Conservation (phyloP, 2,888 invertebrate species). For the Standfussiana lucernea region DNA sequence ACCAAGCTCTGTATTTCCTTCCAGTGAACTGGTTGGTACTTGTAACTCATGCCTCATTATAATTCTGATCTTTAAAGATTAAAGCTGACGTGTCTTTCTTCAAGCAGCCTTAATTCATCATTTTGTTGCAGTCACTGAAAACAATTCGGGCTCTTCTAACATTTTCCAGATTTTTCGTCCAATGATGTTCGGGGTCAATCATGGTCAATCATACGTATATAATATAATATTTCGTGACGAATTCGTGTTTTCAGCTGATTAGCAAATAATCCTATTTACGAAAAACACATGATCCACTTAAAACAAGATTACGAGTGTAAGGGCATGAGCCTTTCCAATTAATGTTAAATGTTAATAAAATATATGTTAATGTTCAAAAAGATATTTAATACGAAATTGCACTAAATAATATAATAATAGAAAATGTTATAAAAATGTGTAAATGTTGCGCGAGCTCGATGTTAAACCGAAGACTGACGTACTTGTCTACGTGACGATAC, state of each 20-base stretch:
- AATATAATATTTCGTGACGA: conserved; percentile 1
- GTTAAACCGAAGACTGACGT: too few relatives aligned
- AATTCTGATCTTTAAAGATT: conserved; percentile 72
- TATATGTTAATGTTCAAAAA: too few relatives aligned
- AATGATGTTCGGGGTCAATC: not conserved
- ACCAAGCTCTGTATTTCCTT: conserved; percentile 70
- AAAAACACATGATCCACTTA: conserved; percentile 39
- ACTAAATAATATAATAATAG: too few relatives aligned
- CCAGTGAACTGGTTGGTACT: conserved; percentile 62
- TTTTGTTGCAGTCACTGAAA: conserved; percentile 23
- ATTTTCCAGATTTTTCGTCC: not conserved
- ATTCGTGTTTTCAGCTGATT: not conserved
- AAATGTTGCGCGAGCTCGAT: too few relatives aligned
- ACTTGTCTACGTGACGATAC: too few relatives aligned
- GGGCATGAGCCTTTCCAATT: too few relatives aligned
- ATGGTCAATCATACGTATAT: not conserved
- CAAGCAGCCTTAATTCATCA: conserved; percentile 20
- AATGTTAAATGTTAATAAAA: too few relatives aligned
- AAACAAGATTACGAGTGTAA: conserved; percentile 49
- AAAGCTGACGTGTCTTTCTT: conserved; percentile 60
- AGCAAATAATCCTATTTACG: conserved; percentile 27
- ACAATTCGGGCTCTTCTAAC: not conserved
- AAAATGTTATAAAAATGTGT: too few relatives aligned
- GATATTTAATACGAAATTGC: too few relatives aligned
- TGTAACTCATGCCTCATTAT: conserved; percentile 69